A percentile compares a stretch with the other conserved stretches of the same genome.
Evolutionary conservation across 2,888 invertebrate species (phyloP).

Genomic region (Amphipyra tragopoginis): DNA sequence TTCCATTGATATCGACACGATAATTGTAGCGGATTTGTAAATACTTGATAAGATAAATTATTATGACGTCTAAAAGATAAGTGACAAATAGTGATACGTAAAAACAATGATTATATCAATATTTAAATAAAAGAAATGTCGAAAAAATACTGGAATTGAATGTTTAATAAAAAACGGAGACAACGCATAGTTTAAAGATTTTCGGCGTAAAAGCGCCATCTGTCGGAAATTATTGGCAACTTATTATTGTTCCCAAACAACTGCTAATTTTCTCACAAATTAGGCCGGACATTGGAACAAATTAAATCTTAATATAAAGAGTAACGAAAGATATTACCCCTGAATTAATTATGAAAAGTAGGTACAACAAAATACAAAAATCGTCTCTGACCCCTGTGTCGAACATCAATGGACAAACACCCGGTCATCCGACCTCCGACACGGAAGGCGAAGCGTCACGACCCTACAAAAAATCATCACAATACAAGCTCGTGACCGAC

Average conservation of each 20-base stretch:
- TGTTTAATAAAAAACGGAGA: neutral
- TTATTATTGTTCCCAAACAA: neutral
- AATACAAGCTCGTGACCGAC: slow-evolving; percentile 78
- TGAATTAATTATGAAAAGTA: neutral
- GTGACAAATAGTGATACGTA: neutral
- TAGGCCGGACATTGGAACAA: too few relatives aligned
- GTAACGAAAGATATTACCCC: too few relatives aligned
- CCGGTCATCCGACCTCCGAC: slow-evolving; percentile 78
- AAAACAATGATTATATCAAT: neutral
- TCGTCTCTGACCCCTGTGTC: neutral
- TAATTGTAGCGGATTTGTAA: neutral
- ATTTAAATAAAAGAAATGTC: neutral
- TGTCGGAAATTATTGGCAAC: slow-evolving; percentile 23
- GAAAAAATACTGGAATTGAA: neutral
- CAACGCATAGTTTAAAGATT: too few relatives aligned
- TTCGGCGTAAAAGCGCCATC: slow-evolving; percentile 3
- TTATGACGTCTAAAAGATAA: too few relatives aligned
- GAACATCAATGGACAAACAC: slow-evolving; percentile 66
- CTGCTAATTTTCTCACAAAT: too few relatives aligned
- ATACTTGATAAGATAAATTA: neutral
- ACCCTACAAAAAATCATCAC: slow-evolving; percentile 78
- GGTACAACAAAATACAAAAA: neutral
- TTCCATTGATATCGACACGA: slow-evolving; percentile 65
- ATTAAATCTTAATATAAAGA: too few relatives aligned
- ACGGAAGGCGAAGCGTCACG: slow-evolving; percentile 78